A percentile compares a stretch with the other conserved stretches of the same genome.
phyloP scores from a whole-genome alignment of 2,888 invertebrate genomes.

The Odontomyia ornata region DNA sequence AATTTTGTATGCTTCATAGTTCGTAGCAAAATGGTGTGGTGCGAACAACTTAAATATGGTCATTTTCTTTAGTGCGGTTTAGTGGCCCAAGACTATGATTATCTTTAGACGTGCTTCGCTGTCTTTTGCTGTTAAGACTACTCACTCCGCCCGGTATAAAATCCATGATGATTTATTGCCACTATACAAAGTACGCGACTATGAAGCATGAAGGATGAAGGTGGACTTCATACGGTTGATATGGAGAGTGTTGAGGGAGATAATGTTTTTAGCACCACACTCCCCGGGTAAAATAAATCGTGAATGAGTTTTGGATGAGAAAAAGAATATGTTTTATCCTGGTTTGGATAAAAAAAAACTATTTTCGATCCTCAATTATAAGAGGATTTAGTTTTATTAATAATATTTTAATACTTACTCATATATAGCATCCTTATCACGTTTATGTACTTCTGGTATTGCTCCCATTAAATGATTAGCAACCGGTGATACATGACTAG shows the following conservation, averaged over 20 bases:
- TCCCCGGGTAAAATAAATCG: not conserved
- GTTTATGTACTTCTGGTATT: constrained; percentile 91
- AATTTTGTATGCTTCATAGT: constrained; percentile 35
- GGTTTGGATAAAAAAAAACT: too few relatives aligned
- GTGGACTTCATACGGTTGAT: not conserved
- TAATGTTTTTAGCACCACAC: too few relatives aligned
- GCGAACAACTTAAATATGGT: constrained; percentile 52
- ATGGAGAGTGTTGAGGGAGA: not conserved
- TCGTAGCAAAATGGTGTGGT: not conserved
- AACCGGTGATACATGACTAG: constrained; percentile 84
- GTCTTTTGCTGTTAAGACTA: not conserved
- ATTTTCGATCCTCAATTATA: too few relatives aligned
- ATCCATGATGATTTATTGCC: constrained; percentile 32
- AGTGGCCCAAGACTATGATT: constrained; percentile 17
- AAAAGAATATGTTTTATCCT: too few relatives aligned
- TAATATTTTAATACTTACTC: constrained; percentile 88
- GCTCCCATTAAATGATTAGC: constrained; percentile 88
- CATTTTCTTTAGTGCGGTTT: constrained; percentile 47
- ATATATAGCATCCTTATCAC: constrained; percentile 98
- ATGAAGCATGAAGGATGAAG: not conserved
- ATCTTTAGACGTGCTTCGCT: constrained; percentile 24
- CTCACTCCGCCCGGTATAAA: not conserved
- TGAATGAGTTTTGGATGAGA: not conserved
- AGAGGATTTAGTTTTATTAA: too few relatives aligned
- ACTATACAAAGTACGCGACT: constrained; percentile 12